Conservation (phyloP, 1,140 invertebrate species). For the Hypothenemus hampei region DNA sequence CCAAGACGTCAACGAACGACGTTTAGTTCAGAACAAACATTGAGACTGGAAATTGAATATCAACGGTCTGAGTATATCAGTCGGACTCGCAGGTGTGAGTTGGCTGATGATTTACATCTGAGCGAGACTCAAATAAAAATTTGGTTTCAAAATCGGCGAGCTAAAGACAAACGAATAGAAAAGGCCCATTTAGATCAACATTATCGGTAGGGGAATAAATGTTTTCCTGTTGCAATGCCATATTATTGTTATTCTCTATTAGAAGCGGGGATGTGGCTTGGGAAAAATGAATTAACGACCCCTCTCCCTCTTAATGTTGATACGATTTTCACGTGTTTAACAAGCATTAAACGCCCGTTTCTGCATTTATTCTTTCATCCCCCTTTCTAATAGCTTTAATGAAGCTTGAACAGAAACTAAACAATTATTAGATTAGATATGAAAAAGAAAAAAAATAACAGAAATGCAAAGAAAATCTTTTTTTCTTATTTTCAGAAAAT, state of each 20-base stretch:
- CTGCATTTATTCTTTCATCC: background rate
- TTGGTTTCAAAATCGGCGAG: slow-evolving; percentile 94
- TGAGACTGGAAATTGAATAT: slow-evolving; percentile 86
- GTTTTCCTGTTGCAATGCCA: background rate
- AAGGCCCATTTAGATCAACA: slow-evolving; percentile 93
- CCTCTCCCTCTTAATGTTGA: background rate
- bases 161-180: slow-evolving; percentile 93
- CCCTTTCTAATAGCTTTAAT: slow-evolving; percentile 9
- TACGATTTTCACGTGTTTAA: slow-evolving; percentile 19
- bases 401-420: slow-evolving; percentile 1
- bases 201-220: slow-evolving; percentile 64
- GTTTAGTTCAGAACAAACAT: slow-evolving; percentile 89
- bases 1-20: slow-evolving; percentile 87
- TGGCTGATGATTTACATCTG: slow-evolving; percentile 74
- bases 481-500: slow-evolving; percentile 33
- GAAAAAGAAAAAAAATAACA: background rate
- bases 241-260: background rate
- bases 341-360: slow-evolving; percentile 17
- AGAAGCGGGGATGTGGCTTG: background rate
- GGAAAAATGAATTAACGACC: background rate
- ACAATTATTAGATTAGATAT: too few relatives aligned
- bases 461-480: background rate
- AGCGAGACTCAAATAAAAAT: slow-evolving; percentile 95
- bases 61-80: slow-evolving; percentile 88
- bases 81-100: slow-evolving; percentile 74